Conservation (phyloP, 1,140 invertebrate species). For the Scaptomyza montana region DNA sequence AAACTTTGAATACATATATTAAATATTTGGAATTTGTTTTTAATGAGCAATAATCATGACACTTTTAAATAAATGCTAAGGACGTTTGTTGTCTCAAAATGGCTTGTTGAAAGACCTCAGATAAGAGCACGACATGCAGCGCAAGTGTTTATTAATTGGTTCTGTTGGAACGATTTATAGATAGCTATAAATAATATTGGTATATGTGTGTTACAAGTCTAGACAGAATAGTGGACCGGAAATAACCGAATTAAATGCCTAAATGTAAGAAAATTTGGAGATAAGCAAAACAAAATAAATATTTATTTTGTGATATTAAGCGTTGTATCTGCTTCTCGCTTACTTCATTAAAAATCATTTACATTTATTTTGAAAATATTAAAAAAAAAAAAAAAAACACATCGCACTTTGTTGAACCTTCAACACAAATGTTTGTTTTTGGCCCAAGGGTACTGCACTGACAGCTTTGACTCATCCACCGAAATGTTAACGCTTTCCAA, state of each 20-base stretch:
- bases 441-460: conserved; percentile 16
- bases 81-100: conserved; percentile 44
- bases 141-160: conserved; percentile 10
- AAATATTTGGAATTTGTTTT: conserved; percentile 3
- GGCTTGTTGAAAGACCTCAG: background rate
- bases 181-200: conserved; percentile 27
- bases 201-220: conserved; percentile 1
- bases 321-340: too few relatives aligned
- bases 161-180: conserved; percentile 8
- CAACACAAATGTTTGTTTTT: conserved; percentile 3
- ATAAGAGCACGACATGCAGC: conserved; percentile 10
- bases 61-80: conserved; percentile 59
- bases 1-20: conserved; percentile 49
- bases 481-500: conserved; percentile 52
- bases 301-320: too few relatives aligned
- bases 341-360: too few relatives aligned
- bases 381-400: background rate
- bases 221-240: conserved; percentile 12
- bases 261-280: background rate
- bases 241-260: conserved; percentile 28
- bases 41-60: conserved; percentile 26
- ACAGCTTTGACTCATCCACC: conserved; percentile 40
- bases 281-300: background rate
- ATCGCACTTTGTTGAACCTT: conserved; percentile 7
- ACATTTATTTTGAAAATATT: background rate